Percentiles rank a stretch among this genome's conserved stretches.
Evolutionary conservation across 2,888 invertebrate genomes (phyloP).

Genomic region (Orthosia gothica): DNA sequence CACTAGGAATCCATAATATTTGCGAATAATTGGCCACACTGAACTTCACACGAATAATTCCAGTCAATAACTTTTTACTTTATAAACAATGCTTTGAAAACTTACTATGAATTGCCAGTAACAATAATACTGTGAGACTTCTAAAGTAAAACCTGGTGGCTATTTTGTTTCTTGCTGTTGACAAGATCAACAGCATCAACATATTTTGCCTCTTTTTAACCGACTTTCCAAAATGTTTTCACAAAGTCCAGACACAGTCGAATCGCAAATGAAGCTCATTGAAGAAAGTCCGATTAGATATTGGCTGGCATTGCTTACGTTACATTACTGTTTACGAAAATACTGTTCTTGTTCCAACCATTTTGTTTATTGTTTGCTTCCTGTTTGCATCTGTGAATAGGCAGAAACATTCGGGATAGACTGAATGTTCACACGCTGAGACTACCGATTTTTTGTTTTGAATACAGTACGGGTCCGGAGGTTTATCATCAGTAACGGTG

Average conservation of each 20-base stretch:
- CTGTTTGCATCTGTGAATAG: neutral
- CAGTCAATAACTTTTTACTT: too few species aligned
- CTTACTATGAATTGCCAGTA: slow-evolving; percentile 44
- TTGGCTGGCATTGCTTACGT: slow-evolving; percentile 17
- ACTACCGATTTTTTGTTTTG: too few species aligned
- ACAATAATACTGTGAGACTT: slow-evolving; percentile 5
- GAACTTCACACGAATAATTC: neutral
- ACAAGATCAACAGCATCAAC: neutral
- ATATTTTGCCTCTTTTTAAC: neutral
- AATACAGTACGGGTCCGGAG: too few species aligned
- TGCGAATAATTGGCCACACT: too few species aligned
- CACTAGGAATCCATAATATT: too few species aligned
- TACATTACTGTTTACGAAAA: slow-evolving; percentile 20
- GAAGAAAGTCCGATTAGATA: slow-evolving; percentile 1
- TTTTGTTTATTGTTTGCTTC: slow-evolving; percentile 14
- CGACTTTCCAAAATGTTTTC: neutral
- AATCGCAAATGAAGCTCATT: neutral
- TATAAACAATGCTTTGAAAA: neutral
- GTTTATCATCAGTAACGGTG: too few species aligned
- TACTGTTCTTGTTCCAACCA: slow-evolving; percentile 24
- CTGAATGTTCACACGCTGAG: too few species aligned
- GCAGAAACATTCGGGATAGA: too few species aligned
- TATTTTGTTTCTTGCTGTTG: neutral
- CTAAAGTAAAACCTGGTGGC: slow-evolving; percentile 26
- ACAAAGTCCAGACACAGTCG: neutral